phyloP scores from a whole-genome alignment of 2,888 invertebrate genomes.

The Notocelia uddmanniana region DNA sequence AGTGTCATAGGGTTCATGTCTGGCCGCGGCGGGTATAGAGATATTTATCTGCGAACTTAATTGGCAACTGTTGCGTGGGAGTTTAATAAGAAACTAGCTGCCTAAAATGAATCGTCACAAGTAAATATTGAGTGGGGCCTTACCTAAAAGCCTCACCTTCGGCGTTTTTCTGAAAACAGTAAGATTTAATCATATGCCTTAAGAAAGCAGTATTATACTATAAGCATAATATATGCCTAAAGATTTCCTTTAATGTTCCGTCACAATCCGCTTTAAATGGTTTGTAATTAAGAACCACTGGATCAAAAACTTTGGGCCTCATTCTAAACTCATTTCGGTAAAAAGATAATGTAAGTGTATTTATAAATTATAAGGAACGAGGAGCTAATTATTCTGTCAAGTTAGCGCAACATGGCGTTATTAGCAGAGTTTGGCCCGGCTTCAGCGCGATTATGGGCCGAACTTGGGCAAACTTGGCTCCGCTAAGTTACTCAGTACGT shows the following conservation, averaged over 20 bases:
- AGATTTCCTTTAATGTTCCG: not conserved
- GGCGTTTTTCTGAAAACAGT: too few species aligned
- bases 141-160: too few species aligned
- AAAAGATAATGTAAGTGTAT: slow-evolving; percentile 54
- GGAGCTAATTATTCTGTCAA: slow-evolving; percentile 69
- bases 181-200: too few species aligned
- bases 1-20: too few species aligned
- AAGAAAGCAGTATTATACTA: too few species aligned
- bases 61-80: too few species aligned
- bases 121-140: too few species aligned
- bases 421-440: slow-evolving; percentile 52
- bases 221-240: not conserved
- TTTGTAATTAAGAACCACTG: not conserved
- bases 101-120: too few species aligned
- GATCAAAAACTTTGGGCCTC: slow-evolving; percentile 30
- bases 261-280: not conserved
- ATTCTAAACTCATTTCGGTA: slow-evolving; percentile 30
- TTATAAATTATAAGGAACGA: slow-evolving; percentile 51
- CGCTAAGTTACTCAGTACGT: slow-evolving; percentile 52
- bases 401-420: slow-evolving; percentile 61
- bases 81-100: too few species aligned
- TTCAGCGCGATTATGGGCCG: slow-evolving; percentile 60
- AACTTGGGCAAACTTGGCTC: slow-evolving; percentile 57
- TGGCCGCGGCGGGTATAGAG: too few species aligned
- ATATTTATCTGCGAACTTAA: too few species aligned